Conservation (phyloP, 1,140 invertebrate species). For the Bombus turneri region DNA sequence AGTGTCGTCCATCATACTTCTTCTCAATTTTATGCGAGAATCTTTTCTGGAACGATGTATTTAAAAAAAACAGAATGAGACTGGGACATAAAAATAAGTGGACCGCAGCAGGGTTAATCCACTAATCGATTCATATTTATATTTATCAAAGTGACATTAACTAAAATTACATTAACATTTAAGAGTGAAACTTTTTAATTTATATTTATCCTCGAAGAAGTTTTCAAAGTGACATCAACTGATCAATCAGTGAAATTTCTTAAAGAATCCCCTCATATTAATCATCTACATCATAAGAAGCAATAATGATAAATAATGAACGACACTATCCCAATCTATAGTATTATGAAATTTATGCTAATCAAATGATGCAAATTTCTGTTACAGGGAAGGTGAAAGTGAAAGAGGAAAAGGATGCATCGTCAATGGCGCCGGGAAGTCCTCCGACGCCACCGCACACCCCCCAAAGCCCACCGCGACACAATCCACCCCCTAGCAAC, state of each 20-base stretch:
- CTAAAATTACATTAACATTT: background rate
- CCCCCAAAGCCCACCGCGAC: constrained; percentile 79
- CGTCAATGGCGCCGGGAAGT: constrained; percentile 80
- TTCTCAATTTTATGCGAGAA: background rate
- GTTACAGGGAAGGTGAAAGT: constrained; percentile 77
- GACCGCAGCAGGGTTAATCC: background rate
- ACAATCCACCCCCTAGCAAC: constrained; percentile 73
- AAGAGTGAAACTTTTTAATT: too few species aligned
- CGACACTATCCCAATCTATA: background rate
- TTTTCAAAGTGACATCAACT: background rate
- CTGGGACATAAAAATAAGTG: too few species aligned
- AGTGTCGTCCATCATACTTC: background rate
- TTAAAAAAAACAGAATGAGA: too few species aligned
- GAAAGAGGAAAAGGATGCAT: constrained; percentile 80
- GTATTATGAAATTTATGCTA: background rate
- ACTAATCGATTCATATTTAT: background rate
- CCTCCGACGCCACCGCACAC: constrained; percentile 81
- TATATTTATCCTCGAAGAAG: background rate
- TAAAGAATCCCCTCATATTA: too few species aligned
- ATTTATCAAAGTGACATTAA: background rate
- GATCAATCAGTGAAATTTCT: background rate
- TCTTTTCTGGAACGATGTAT: too few species aligned
- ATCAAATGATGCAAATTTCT: background rate
- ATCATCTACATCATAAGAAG: too few species aligned
- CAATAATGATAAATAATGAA: too few species aligned